Percentiles rank a stretch among this genome's conserved stretches.
These are phyloP conservation scores for Doryteuthis pealeii DNA, from an alignment of 1,140 invertebrate genomes.

Conservation along the genomic window DNA sequence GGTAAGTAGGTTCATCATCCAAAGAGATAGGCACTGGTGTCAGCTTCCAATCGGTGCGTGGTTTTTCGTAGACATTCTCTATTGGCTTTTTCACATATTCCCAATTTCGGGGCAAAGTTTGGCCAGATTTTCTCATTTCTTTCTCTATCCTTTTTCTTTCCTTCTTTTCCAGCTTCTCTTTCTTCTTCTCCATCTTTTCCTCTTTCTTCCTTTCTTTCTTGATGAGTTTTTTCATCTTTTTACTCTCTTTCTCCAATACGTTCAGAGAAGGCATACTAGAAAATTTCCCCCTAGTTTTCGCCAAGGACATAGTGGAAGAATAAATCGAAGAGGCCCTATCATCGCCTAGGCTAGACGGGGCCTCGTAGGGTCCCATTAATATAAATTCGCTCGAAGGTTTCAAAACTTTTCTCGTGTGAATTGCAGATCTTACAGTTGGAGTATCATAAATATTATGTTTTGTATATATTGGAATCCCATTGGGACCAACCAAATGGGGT, in stretches of 20 bases:
- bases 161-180: slow-evolving; percentile 40
- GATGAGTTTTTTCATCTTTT: slow-evolving; percentile 39
- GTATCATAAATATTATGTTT: too few species aligned
- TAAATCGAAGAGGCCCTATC: too few species aligned
- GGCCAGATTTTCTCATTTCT: slow-evolving; percentile 20
- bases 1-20: slow-evolving; percentile 29
- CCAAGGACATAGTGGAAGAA: slow-evolving; percentile 13
- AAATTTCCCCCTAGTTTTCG: slow-evolving; percentile 34
- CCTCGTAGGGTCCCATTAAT: neutral
- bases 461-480: too few species aligned
- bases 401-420: neutral
- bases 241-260: slow-evolving; percentile 31
- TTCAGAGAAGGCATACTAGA: slow-evolving; percentile 42
- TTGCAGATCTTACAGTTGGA: too few species aligned
- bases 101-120: slow-evolving; percentile 41
- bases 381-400: neutral
- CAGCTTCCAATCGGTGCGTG: slow-evolving; percentile 33
- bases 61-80: slow-evolving; percentile 34
- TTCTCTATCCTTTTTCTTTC: slow-evolving; percentile 32
- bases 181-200: slow-evolving; percentile 38
- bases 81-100: slow-evolving; percentile 39
- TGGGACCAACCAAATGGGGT: too few species aligned
- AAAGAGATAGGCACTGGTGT: slow-evolving; percentile 49
- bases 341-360: neutral
- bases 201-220: slow-evolving; percentile 42